Evolutionary conservation across 1,140 invertebrate genomes (phyloP).

Genomic region (Penaeus japonicus): DNA sequence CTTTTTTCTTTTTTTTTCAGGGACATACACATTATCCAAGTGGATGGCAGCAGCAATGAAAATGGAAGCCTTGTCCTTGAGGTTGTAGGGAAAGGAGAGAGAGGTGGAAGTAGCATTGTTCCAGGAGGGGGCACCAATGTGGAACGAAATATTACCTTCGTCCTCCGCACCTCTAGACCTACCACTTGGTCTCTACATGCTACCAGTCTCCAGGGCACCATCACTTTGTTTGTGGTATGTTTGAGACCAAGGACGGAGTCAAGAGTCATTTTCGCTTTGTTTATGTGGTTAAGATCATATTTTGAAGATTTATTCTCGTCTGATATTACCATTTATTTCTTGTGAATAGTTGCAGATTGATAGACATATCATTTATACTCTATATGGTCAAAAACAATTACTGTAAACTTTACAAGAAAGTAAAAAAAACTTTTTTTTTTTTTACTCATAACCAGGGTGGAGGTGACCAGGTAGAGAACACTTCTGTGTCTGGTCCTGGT

Average conservation of each 20-base stretch:
- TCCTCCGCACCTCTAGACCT: constrained; percentile 42
- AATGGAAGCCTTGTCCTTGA: constrained; percentile 35
- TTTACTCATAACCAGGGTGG: constrained; percentile 30
- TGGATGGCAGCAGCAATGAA: constrained; percentile 47
- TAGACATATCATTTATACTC: too few species aligned
- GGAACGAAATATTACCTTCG: constrained; percentile 49
- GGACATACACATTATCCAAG: constrained; percentile 57
- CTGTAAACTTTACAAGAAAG: neutral
- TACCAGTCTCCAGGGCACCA: constrained; percentile 43
- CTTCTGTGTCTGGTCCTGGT: constrained; percentile 29
- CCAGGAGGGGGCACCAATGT: neutral
- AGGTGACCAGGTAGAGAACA: constrained; percentile 56
- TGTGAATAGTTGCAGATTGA: too few species aligned
- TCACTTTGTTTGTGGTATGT: constrained; percentile 52
- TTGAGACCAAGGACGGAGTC: too few species aligned
- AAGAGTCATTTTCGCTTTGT: neutral
- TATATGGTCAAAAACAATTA: too few species aligned
- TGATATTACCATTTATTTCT: too few species aligned
- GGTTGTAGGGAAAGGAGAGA: constrained; percentile 18
- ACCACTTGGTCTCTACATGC: constrained; percentile 51
- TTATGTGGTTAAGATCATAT: too few species aligned
- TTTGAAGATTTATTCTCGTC: too few species aligned
- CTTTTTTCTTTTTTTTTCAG: neutral
- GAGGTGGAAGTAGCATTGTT: neutral
- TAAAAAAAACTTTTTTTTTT: neutral